phyloP scores from a whole-genome alignment of 2,888 invertebrate genomes.

The Cheilosia urbana region DNA sequence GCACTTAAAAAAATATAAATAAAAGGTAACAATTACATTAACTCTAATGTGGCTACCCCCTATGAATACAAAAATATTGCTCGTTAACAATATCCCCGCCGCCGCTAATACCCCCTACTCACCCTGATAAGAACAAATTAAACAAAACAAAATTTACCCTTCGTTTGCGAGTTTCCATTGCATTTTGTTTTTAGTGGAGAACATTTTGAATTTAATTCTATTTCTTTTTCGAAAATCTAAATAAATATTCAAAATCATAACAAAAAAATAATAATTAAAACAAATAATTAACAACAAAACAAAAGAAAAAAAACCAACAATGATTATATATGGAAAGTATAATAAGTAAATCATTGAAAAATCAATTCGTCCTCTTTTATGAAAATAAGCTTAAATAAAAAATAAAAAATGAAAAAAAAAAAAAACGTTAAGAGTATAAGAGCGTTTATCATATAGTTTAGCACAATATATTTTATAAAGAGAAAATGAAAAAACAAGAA shows the following conservation, averaged over 20 bases:
- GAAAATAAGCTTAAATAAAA: conserved; percentile 75
- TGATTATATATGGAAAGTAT: conserved; percentile 54
- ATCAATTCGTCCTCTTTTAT: conserved; percentile 76
- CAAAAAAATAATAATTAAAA: conserved; percentile 36
- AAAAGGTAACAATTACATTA: conserved; percentile 43
- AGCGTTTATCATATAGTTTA: conserved; percentile 76
- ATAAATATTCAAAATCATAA: conserved; percentile 68
- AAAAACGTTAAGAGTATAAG: conserved; percentile 74
- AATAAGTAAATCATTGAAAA: conserved; percentile 72
- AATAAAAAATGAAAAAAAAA: conserved; percentile 60
- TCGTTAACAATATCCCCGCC: conserved; percentile 74
- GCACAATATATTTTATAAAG: conserved; percentile 76
- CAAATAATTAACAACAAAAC: conserved; percentile 44
- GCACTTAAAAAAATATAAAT: conserved; percentile 63
- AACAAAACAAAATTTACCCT: conserved; percentile 41
- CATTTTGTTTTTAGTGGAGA: conserved; percentile 55
- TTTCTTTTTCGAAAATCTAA: conserved; percentile 44
- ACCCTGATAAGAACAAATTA: conserved; percentile 60
- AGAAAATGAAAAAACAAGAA: conserved; percentile 59
- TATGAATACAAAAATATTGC: conserved; percentile 55
- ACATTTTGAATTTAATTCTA: conserved; percentile 32
- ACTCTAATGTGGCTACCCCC: conserved; percentile 53
- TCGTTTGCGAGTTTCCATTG: conserved; percentile 54
- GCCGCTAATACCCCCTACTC: conserved; percentile 68
- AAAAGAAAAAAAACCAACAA: conserved; percentile 50